phyloP scores from a whole-genome alignment of 2,113 vertebrate species.

The Panthera leo region DNA sequence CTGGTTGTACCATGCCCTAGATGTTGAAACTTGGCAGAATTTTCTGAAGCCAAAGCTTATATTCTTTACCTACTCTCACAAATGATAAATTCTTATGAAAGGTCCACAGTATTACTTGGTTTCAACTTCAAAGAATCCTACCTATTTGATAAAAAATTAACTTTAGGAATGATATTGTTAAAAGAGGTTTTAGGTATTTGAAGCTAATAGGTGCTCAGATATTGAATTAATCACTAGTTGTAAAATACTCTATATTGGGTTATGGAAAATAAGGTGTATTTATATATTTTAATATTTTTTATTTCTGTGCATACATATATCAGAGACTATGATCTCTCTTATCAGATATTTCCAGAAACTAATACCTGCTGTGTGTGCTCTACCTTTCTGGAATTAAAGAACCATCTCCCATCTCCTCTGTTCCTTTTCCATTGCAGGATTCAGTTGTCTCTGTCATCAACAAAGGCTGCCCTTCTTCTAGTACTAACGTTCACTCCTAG shows the following conservation, averaged over 20 bases:
- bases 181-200: background rate
- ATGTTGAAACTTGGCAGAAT: background rate
- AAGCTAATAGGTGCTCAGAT: background rate
- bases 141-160: background rate
- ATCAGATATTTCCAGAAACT: background rate
- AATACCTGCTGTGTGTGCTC: fast-evolving
- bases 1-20: background rate
- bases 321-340: background rate
- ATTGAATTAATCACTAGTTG: background rate
- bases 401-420: background rate
- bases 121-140: background rate
- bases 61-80: background rate
- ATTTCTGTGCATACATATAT: background rate
- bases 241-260: background rate
- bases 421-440: background rate
- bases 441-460: background rate
- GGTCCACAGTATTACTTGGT: background rate
- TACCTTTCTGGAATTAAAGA: background rate
- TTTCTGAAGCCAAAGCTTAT: background rate
- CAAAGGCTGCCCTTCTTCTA: background rate
- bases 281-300: background rate
- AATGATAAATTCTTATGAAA: background rate
- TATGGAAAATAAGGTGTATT: background rate
- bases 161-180: background rate
- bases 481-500: background rate